Conservation (phyloP, 2,888 invertebrate genomes). For the Stomorhina lunata region DNA sequence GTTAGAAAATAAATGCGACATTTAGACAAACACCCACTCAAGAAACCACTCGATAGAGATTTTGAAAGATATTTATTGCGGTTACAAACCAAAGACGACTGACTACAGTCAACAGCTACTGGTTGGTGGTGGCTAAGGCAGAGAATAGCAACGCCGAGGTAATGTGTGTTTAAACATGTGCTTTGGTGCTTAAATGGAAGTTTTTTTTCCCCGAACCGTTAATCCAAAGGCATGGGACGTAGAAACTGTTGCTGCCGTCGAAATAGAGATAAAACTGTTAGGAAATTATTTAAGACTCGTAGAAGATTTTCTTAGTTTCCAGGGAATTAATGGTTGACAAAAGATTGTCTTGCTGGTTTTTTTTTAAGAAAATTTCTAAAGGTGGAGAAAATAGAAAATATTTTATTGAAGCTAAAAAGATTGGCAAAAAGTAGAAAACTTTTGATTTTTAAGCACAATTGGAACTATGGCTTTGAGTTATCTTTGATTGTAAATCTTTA, state of each 20-base stretch:
- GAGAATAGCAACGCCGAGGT: no score
- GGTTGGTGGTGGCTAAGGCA: no score
- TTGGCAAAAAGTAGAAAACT: no score
- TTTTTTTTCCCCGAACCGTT: no score
- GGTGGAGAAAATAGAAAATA: no score
- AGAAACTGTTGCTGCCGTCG: background rate
- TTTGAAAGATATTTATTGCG: constrained; percentile 47
- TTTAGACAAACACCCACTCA: constrained; percentile 52
- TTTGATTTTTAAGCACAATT: no score
- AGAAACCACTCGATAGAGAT: constrained; percentile 44
- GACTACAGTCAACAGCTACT: background rate
- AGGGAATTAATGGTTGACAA: background rate
- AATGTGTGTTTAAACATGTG: background rate
- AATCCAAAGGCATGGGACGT: constrained; percentile 2
- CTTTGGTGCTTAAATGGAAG: background rate
- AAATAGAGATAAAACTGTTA: background rate
- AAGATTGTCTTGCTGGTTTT: no score
- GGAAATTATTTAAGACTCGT: no score
- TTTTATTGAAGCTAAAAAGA: no score
- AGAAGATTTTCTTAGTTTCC: background rate
- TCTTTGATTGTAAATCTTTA: no score
- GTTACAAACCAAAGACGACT: background rate
- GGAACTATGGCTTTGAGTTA: no score
- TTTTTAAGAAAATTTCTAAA: no score
- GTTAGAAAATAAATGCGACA: constrained; percentile 51